phyloP scores from a whole-genome alignment of 2,113 vertebrate species.

The Myotis davidii region DNA sequence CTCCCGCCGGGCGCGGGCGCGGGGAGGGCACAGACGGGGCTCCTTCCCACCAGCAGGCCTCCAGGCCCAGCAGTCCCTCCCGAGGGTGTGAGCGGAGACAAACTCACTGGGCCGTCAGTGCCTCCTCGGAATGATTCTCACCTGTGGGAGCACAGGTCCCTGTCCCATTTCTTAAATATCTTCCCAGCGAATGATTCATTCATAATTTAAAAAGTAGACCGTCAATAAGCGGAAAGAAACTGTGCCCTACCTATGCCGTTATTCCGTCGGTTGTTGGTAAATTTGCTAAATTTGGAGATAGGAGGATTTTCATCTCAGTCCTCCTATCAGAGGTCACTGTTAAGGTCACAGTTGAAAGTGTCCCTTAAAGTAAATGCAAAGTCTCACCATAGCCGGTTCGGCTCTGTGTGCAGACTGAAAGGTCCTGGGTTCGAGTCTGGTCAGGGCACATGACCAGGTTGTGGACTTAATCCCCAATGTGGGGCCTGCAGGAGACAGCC shows the following conservation, averaged over 20 bases:
- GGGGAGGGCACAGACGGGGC: no score
- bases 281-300: not conserved
- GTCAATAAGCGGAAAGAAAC: not conserved
- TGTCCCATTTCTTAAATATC: not conserved
- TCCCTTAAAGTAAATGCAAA: not conserved
- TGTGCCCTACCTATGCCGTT: not conserved
- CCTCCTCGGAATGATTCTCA: not conserved
- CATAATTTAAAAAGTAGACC: not conserved
- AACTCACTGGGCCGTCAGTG: not conserved
- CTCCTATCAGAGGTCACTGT: not conserved
- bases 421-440: no score
- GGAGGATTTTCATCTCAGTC: not conserved
- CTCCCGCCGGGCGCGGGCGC: rapidly evolving
- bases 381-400: not conserved
- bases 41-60: not conserved
- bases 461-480: no score
- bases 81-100: rapidly evolving
- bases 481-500: no score
- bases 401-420: no score
- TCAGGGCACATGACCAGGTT: no score
- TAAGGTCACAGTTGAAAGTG: not conserved
- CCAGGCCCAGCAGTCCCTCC: not conserved
- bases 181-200: not conserved
- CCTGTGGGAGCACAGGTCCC: not conserved
- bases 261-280: not conserved